Evolutionary conservation across 2,113 vertebrate species (phyloP).

Genomic region (Platichthys stellatus): DNA sequence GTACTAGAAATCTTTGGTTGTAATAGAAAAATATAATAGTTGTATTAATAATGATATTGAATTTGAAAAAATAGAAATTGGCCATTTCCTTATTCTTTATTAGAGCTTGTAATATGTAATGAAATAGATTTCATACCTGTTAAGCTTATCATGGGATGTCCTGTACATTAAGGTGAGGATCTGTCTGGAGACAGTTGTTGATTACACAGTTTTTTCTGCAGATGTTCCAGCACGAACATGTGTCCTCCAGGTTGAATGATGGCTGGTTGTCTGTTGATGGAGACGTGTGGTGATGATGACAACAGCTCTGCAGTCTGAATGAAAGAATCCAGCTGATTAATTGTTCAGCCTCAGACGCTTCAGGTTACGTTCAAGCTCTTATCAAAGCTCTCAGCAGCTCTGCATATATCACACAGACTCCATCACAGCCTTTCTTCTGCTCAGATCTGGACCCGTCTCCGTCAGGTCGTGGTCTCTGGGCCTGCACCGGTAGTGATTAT

Average conservation of each 20-base stretch:
- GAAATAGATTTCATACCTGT: too few relatives aligned
- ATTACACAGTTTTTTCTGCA: background rate
- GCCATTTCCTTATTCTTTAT: too few relatives aligned
- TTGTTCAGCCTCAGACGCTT: conserved; percentile 7
- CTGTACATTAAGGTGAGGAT: background rate
- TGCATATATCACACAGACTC: conserved; percentile 29
- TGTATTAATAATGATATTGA: too few relatives aligned
- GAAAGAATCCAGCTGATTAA: conserved; percentile 45
- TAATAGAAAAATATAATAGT: too few relatives aligned
- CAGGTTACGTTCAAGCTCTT: conserved; percentile 32
- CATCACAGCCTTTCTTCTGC: conserved; percentile 29
- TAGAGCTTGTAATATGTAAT: too few relatives aligned
- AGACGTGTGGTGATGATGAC: conserved; percentile 20
- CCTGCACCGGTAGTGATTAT: conserved; percentile 44
- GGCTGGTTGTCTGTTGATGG: conserved; percentile 4
- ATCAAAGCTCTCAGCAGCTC: conserved; percentile 39
- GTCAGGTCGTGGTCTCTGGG: conserved; percentile 25
- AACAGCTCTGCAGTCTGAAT: conserved; percentile 19
- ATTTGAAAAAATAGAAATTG: too few relatives aligned
- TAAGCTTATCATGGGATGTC: too few relatives aligned
- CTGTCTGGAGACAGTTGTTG: background rate
- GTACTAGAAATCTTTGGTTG: too few relatives aligned
- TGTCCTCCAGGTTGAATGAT: conserved; percentile 1
- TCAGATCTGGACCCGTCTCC: conserved; percentile 41
- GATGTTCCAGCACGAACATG: background rate